These are phyloP conservation scores for Eulithis prunata DNA, from an alignment of 2,888 invertebrate genomes.

Conservation along the genomic window DNA sequence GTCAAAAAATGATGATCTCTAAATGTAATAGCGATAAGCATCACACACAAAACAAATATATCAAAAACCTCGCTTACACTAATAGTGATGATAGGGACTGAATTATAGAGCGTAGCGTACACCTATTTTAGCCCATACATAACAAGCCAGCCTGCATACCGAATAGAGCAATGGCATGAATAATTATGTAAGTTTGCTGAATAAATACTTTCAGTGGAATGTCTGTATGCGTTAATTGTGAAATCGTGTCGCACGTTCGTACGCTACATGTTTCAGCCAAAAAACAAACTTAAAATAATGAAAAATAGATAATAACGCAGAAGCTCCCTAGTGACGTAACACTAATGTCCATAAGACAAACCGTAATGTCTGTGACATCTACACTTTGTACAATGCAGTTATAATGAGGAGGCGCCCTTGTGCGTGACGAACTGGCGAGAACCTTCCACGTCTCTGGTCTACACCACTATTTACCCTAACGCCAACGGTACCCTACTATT, in stretches of 20 bases:
- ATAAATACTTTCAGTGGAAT: conserved; percentile 18
- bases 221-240: conserved; percentile 7
- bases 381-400: conserved; percentile 70
- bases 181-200: conserved; percentile 15
- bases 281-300: conserved; percentile 26
- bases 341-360: conserved; percentile 63
- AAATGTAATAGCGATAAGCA: conserved; percentile 41
- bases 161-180: conserved; percentile 14
- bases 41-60: conserved; percentile 15
- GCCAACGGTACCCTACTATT: conserved; percentile 69
- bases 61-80: conserved; percentile 14
- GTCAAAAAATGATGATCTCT: conserved; percentile 24
- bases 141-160: conserved; percentile 7
- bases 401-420: conserved; percentile 46
- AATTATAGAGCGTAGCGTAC: conserved; percentile 18
- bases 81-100: conserved; percentile 19
- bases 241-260: conserved; percentile 4
- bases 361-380: conserved; percentile 65
- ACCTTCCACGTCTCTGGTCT: conserved; percentile 44
- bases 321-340: conserved; percentile 63
- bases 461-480: conserved; percentile 59
- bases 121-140: conserved; percentile 5
- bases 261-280: conserved; percentile 20
- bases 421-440: conserved; percentile 43
- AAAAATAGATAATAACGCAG: conserved; percentile 53